Evolutionary conservation across 2,113 vertebrate genomes (phyloP), one percentile per base, ranked within the genome.

Genomic region (Hipposideros armiger): DNA sequence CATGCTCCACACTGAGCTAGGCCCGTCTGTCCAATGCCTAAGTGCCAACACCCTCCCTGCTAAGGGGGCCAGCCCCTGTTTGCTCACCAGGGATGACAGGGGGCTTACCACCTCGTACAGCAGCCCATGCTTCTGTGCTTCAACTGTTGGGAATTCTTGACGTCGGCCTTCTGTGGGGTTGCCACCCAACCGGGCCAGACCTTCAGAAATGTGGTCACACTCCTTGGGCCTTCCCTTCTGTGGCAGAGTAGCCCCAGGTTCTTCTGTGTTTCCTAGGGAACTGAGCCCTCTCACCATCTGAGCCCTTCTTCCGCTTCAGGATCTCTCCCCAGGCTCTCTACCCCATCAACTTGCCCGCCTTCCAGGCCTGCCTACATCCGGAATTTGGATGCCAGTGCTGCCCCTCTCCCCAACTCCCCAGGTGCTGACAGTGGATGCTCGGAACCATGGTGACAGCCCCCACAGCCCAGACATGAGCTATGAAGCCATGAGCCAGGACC

Each of bases 351-450:
- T 32, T 56, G 40, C 52, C 74, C 2, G 15, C 22, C 58, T 84
- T 5, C 14, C n/a, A 47, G 36, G 36, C n/a, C 24, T 80, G 11
- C 76, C 58, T 40, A 0, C 26, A n/a, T 50, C 24, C 22, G 1
- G 15, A 42, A 5, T 32, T 32, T 73, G n/a, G 24, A 73, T 94
- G 32, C 45, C n/a, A 69, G 10, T 0, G 17, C 40, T 58, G 15
- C 16, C 7, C 15, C 4, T 47, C 30, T 95, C 97, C 95, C 97
- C 97, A 97, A 98, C 97, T 32, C 62, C 98, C 97, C 98, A 99
- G 99, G 99, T 99, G 98, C 98, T 99, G 98, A 99, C 99, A 1
- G 95, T 99, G 96, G 99, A 99, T 20, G 99, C 99, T 89, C 99
- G 99, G 96, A 99, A 99, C 98, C 99, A 99, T 6, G 99, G 99